Evolutionary conservation across 2,888 invertebrate species (phyloP), one percentile per base, ranked within the genome.

Genomic region (Ormyrus labotus): DNA sequence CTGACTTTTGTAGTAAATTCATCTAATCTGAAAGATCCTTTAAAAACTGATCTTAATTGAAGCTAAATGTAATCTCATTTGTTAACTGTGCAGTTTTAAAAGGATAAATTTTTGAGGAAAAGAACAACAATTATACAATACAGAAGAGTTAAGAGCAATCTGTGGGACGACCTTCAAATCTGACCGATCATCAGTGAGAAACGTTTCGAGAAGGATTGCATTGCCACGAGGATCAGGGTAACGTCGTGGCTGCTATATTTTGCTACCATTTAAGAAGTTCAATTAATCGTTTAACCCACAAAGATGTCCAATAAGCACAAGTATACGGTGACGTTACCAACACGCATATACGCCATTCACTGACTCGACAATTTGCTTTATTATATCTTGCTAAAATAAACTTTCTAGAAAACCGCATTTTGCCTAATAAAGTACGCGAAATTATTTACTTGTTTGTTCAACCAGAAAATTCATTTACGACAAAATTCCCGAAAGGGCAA

Each of bases 271-370:
- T 84, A 83, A 83, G 68, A 83, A 80, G 88, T 84, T 88, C 87
- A 88, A 88, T 85, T 87, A 85, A 74, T 86, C 86, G 84, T 82
- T 88, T 88, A 81, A 88, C 87, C 86, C 74, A 73, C 67, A 68
- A 65, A 73, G 50, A 68, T 55, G 53, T 61, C n/a, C 72, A 73
- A 78, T 63, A 73, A 78, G 58, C 60, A 3, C 47, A 47, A 67
- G 6, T 19, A n/a, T 13, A 45, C 34, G 34, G 45, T 50, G 60
- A 73, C 67, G 68, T 61, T 72, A 72, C 34, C 60, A 57, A 47
- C 9, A 45, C 47, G 13, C 53, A 4, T n/a, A 48, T 47, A 53
- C 6, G 51, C 50, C 19, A 60, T 60, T 60, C 55, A 64, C 34
- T 34, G 34, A 34, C 34, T 34, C 4, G 34, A 4, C 34, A 4